Percentiles rank a stretch among this genome's conserved stretches.
These are phyloP conservation scores for Capra hircus DNA, from an alignment of 2,113 vertebrate species.

Conservation along the genomic window DNA sequence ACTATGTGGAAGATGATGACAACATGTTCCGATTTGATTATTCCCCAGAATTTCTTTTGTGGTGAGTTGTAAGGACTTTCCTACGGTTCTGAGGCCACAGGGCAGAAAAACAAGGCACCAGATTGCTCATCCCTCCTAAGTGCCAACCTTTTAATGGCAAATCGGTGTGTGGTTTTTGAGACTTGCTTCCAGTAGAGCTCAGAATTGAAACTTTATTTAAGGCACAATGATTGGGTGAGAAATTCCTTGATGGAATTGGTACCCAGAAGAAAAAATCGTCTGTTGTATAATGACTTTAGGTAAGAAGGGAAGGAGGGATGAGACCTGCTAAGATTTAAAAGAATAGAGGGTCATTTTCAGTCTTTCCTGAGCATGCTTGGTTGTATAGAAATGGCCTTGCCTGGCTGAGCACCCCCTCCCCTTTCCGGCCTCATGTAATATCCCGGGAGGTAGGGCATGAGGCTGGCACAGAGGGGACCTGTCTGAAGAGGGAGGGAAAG, in stretches of 20 bases:
- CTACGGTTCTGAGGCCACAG: not conserved
- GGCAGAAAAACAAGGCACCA: not conserved
- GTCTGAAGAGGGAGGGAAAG: not conserved
- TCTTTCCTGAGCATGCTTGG: not conserved
- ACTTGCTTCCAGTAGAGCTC: not conserved
- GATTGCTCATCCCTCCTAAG: not conserved
- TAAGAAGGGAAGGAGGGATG: not conserved
- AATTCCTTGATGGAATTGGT: not conserved
- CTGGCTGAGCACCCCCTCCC: not conserved
- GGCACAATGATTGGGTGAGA: not conserved
- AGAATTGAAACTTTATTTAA: not conserved
- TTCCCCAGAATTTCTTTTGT: slow-evolving; percentile 96
- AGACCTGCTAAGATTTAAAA: not conserved
- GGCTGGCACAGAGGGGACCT: not conserved
- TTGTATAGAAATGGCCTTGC: not conserved
- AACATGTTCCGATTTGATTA: slow-evolving; percentile 99
- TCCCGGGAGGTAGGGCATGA: not conserved
- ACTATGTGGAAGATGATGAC: slow-evolving; percentile 98
- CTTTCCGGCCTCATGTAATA: not conserved
- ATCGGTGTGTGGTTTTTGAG: not conserved
- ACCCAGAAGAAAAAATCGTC: not conserved
- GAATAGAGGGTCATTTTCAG: not conserved
- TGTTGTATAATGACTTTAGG: not conserved
- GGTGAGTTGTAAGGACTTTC: slow-evolving; percentile 81
- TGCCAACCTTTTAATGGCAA: not conserved